Evolutionary conservation across 2,797 vertebrate species (phyloP), one percentile per base, ranked within the genome.

Genomic region (Coranthus polyacanthus): DNA sequence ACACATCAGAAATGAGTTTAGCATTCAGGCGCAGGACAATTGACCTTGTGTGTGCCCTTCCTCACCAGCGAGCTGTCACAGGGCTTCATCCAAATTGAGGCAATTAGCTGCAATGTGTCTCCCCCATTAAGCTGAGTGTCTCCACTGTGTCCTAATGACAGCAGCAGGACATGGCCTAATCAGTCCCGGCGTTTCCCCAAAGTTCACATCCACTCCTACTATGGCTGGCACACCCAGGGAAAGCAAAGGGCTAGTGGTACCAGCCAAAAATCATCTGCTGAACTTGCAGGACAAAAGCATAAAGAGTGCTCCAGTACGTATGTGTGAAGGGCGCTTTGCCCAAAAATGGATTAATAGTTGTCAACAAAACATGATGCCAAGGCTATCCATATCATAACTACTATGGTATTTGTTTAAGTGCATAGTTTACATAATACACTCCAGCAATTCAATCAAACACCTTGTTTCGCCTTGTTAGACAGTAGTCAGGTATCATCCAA

Each of bases 1-100:
- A 76, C 85, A 80, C 88, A 91, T 93, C 91, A 93, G 87, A 92
- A 88, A 90, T 75, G 79, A 90, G 90, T 85, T 84, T 66, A 80
- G 84, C 87, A 87, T 91, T 75, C 76, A 90, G 88, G 81, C 84
- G 81, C 88, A 88, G 87, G 81, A 85, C 84, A 76, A 77, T 91
- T 93, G 89, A 92, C 82, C 84, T 82, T 91, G 73, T 89, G 52
- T 91, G 78, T 91, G 79, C 74, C 64, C 88, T 92, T 92, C 86
- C 89, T 90, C 84, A 88, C 88, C 78, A 86, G 54, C 84, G 0
- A 86, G 83, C 89, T 84, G 89, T 93, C 72, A 84, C 90, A 76
- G 52, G 88, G 68, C 85, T 86, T 90, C 68, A 85, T 75, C 89
- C 81, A 92, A 91, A 88, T 82, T 90, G 76, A 83, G 76, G 85